Percentiles rank a stretch among this genome's conserved stretches.
Conservation (phyloP, 2,888 invertebrate species). For the Rotaria macrura region DNA sequence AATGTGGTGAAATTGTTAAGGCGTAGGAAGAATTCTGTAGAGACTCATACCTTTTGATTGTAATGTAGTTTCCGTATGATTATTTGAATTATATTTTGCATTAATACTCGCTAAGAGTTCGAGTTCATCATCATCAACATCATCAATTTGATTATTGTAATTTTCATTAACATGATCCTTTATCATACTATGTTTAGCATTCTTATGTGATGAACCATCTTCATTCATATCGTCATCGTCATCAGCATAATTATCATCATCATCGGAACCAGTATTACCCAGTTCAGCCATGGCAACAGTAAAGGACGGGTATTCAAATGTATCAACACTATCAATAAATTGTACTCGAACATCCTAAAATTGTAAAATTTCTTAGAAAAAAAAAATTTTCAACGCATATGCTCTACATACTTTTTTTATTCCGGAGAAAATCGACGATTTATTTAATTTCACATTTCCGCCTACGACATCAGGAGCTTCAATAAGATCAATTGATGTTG, state of each 20-base stretch:
- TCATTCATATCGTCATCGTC: background rate
- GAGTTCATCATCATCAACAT: conserved; percentile 6
- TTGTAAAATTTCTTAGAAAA: background rate
- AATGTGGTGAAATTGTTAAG: no score
- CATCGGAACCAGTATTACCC: background rate
- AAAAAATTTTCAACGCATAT: background rate
- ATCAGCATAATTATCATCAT: background rate
- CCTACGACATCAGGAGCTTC: background rate
- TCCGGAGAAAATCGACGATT: background rate
- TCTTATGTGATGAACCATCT: background rate
- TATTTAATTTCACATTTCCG: conserved; percentile 1
- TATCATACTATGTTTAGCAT: background rate
- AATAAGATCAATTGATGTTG: background rate
- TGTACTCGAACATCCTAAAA: conserved; percentile 19
- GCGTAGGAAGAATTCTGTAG: no score
- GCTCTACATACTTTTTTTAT: background rate
- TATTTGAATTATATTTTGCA: conserved; percentile 13
- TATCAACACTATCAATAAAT: background rate
- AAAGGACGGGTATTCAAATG: background rate
- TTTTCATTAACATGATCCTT: background rate
- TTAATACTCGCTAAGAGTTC: background rate
- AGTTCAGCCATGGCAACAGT: background rate
- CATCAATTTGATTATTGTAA: background rate
- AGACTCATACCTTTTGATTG: background rate
- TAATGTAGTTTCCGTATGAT: background rate